Evolutionary conservation across 2,888 invertebrate genomes (phyloP), one percentile per base, ranked within the genome.

Genomic region (Megastigmus dorsalis): DNA sequence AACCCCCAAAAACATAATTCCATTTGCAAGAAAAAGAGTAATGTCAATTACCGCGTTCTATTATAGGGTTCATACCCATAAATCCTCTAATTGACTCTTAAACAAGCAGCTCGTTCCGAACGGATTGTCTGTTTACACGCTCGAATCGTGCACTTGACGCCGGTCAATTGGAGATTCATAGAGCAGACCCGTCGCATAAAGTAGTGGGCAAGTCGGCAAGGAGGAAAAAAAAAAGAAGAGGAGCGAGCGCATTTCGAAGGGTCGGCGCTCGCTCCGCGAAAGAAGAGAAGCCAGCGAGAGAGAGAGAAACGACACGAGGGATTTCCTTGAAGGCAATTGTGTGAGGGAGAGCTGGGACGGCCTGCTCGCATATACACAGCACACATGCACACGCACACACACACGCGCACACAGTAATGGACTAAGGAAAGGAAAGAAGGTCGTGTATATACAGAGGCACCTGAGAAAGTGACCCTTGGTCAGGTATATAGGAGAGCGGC

Each of bases 391-490:
- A 7, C 2, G 1, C 13, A 3, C 6, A 26, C 26, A 36, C 13
- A 1, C 7, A 15, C 36, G n/a, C 2, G 15, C 36, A 33, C 4
- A 45, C 30, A 41, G 9, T 4, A 26, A 41, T 2, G 10, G 26
- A 28, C 26, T 28, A 78, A 86, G 85, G 85, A 75, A 86, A 18
- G 38, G 26, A 86, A 79, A 86, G 86, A 76, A 82, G 84, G 18
- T 79, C 78, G 66, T 26, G n/a, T n/a, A n/a, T n/a, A n/a, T n/a
- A 60, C 26, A 43, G 63, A 13, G 3, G 57, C 48, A 85, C 88
- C 75, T 86, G 88, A 79, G 80, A 80, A 78, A 86, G 84, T 87
- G 87, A 87, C 87, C 87, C 86, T 79, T 87, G 87, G 87, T 87
- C 87, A 87, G 87, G 87, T 87, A 86, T 84, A n/a, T 6, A 54